Evolutionary conservation across 2,888 invertebrate genomes (phyloP), one percentile per base, ranked within the genome.

Genomic region (Norana najaformis): DNA sequence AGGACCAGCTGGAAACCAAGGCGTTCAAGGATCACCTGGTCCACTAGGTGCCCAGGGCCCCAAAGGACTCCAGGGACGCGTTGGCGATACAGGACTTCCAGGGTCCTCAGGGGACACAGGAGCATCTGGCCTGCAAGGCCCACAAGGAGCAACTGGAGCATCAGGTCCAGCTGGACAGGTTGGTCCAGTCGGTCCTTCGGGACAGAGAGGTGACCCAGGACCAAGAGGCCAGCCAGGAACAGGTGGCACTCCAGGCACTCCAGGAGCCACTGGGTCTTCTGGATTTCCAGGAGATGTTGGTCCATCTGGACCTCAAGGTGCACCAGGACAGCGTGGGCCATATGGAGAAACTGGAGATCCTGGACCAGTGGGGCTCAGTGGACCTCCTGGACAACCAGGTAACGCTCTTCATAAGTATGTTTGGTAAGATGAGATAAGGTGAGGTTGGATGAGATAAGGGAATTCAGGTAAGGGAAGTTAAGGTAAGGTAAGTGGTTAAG

Each of bases 361-460:
- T 47, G 92, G 92, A 82, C 82, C 90, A 30, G 83, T 89, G 11
- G 98, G 98, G 82, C 96, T 97, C 0, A 96, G 97, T 93, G 98
- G 98, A 92, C 96, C 97, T 88, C 96, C 97, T 93, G 97, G 97
- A 3, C 97, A 97, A 0, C 97, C 39, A 36, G 88, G 88, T 41
- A 36, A n/a, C n/a, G n/a, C 8, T 69, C 69, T 69, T 69, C n/a
- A n/a, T 69, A n/a, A n/a, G 69, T 16, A 69, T 69, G 0, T 41
- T 3, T 23, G 23, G 20, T 47, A 39, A 47, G 6, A 23, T 47
- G 47, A 47, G 8, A 8, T 47, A 23, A 47, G 23, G 47, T 47
- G 8, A 47, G 47, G 23, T 8, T 5, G 11, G 47, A 23, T 3
- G 23, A 23, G 47, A 23, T 3, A 47, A 47, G 23, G 47, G 47